These are phyloP conservation scores for Lordiphosa fenestrarum DNA, from an alignment of 2,888 invertebrate species.

Conservation along the genomic window DNA sequence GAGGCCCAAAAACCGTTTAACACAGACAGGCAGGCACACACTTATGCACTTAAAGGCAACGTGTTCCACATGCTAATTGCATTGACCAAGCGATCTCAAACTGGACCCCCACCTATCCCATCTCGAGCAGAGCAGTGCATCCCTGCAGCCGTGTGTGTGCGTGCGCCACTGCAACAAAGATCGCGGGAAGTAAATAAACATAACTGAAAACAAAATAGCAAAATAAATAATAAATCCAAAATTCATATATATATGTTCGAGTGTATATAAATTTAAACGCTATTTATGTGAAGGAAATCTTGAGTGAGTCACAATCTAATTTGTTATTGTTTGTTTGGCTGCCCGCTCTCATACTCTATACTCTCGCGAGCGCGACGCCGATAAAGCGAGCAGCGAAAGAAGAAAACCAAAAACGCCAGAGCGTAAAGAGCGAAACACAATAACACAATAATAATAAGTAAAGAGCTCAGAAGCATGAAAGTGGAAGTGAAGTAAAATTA, in stretches of 20 bases:
- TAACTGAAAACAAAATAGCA: background rate
- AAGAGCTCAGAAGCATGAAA: constrained; percentile 38
- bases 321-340: constrained; percentile 17
- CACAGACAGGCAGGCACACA: constrained; percentile 9
- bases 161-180: constrained; percentile 38
- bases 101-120: background rate
- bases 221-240: constrained; percentile 3
- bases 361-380: constrained; percentile 10
- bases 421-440: constrained; percentile 15
- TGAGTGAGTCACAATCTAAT: constrained; percentile 10
- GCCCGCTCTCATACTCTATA: constrained; percentile 5
- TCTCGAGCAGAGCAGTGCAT: background rate
- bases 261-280: background rate
- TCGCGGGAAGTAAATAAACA: constrained; percentile 14
- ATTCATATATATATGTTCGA: background rate
- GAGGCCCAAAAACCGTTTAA: constrained; percentile 51
- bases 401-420: background rate
- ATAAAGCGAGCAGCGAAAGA: constrained; percentile 21
- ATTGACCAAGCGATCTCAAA: constrained; percentile 9
- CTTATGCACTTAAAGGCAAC: constrained; percentile 5
- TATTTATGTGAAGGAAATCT: constrained; percentile 4
- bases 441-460: constrained; percentile 48
- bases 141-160: constrained; percentile 21
- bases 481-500: constrained; percentile 25
- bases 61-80: constrained; percentile 18